Conservation (phyloP, 2,797 vertebrate species). For the Fratercula arctica region DNA sequence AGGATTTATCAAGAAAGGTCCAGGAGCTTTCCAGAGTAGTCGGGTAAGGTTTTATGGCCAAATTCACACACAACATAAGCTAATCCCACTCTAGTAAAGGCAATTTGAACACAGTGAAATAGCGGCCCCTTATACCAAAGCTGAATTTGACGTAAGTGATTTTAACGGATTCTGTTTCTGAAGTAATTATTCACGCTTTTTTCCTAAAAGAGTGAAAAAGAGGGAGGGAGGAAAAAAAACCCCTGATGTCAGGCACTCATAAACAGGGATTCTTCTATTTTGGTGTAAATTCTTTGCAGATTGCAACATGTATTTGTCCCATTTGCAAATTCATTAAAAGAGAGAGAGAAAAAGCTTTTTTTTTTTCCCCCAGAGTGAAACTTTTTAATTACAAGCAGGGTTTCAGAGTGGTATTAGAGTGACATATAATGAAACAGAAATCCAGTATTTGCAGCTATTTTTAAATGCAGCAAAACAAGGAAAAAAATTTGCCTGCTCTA, state of each 20-base stretch:
- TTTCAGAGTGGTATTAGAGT: background rate
- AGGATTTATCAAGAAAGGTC: background rate
- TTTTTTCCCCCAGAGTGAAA: background rate
- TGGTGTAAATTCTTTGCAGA: slow-evolving; percentile 11
- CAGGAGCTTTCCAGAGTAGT: background rate
- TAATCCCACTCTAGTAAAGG: background rate
- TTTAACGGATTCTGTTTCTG: background rate
- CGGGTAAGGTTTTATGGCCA: background rate
- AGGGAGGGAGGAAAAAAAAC: background rate
- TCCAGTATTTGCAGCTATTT: slow-evolving; percentile 3
- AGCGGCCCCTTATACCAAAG: background rate
- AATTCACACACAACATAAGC: background rate
- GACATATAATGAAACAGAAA: background rate
- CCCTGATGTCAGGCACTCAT: background rate
- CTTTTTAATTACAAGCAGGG: background rate
- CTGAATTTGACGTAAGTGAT: background rate
- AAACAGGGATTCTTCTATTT: background rate
- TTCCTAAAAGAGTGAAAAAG: background rate
- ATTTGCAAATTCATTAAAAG: slow-evolving; percentile 2
- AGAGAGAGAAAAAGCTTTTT: background rate
- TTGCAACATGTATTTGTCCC: background rate
- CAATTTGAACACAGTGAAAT: background rate
- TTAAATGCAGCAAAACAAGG: background rate
- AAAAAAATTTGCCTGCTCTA: background rate
- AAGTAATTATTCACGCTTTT: background rate